Conservation (phyloP, 2,797 vertebrate genomes). For the Urocyon cinereoargenteus region DNA sequence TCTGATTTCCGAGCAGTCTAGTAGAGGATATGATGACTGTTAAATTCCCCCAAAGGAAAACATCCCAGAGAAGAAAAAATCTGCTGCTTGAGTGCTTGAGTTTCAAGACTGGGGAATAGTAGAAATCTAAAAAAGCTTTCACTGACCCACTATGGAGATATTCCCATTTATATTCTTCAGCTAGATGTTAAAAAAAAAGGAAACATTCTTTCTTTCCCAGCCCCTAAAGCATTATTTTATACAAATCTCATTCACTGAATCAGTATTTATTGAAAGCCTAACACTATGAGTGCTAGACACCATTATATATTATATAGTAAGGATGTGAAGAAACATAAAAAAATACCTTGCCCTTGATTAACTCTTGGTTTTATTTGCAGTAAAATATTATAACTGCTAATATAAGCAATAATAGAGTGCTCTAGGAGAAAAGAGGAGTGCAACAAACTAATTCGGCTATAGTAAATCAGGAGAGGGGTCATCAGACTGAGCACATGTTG, state of each 20-base stretch:
- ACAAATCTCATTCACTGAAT: background rate
- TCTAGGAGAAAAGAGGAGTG: rapidly evolving
- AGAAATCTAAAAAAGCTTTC: background rate
- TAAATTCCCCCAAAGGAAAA: background rate
- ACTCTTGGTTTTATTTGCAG: background rate
- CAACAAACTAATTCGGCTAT: background rate
- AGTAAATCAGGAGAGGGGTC: background rate
- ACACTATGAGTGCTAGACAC: background rate
- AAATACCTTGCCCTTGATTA: background rate
- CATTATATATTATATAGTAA: background rate
- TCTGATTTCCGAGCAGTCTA: background rate
- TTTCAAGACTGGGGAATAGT: background rate
- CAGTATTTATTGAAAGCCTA: background rate
- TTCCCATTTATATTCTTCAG: background rate
- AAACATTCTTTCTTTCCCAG: background rate
- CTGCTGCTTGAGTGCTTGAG: background rate
- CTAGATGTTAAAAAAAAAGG: background rate
- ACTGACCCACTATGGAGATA: background rate
- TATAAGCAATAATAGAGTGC: background rate
- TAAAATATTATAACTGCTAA: background rate
- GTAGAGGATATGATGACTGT: background rate
- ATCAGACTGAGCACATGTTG: background rate
- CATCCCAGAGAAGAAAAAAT: background rate
- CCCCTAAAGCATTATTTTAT: background rate
- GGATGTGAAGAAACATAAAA: background rate